Evolutionary conservation across 2,113 vertebrate genomes (phyloP).

Genomic region (Dipodomys spectabilis): DNA sequence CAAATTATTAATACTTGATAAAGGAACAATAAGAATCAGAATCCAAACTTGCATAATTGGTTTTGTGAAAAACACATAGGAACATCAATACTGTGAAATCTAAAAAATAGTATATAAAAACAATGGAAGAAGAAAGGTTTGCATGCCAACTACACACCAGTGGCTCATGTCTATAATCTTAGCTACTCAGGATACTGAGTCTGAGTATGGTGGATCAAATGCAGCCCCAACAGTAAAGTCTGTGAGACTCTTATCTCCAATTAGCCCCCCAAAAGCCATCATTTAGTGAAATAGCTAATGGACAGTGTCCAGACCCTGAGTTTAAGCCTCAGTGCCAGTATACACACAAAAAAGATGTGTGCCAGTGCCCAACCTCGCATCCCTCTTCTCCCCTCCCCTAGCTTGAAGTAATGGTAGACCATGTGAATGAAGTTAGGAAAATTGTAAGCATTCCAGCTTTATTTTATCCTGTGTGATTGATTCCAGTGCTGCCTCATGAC

Average conservation of each 20-base stretch:
- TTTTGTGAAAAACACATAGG: slow-evolving; percentile 19
- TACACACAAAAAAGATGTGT: no score
- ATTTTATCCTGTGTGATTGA: background rate
- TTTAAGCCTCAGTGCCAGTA: no score
- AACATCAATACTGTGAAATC: slow-evolving; percentile 40
- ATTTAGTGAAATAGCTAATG: no score
- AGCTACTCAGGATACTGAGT: no score
- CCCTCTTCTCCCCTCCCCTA: background rate
- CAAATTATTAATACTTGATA: slow-evolving; percentile 8
- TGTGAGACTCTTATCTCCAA: no score
- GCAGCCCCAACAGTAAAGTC: no score
- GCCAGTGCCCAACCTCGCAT: background rate
- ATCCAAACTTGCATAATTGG: slow-evolving; percentile 24
- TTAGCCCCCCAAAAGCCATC: no score
- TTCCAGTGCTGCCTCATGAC: background rate
- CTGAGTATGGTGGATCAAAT: no score
- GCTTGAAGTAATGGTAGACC: slow-evolving; percentile 9
- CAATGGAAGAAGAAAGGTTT: slow-evolving; percentile 14
- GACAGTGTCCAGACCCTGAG: no score
- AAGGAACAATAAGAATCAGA: slow-evolving; percentile 32
- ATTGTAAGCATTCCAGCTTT: background rate
- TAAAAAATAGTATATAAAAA: slow-evolving; percentile 27
- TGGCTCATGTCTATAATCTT: no score
- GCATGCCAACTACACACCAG: no score
- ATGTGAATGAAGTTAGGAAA: background rate